These are phyloP conservation scores for Callithrix jacchus DNA, from an alignment of 2,113 vertebrate genomes.

Conservation along the genomic window DNA sequence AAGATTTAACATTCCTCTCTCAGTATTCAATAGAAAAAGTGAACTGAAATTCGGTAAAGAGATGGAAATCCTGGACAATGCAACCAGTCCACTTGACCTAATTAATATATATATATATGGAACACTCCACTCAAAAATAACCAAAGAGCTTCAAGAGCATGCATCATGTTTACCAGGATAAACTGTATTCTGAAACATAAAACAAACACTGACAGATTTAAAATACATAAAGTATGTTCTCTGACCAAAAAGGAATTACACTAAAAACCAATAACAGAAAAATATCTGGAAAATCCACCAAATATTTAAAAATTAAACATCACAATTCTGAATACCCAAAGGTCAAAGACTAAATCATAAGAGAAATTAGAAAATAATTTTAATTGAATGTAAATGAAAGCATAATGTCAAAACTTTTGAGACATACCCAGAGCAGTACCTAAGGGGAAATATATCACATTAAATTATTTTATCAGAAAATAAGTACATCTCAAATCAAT, in stretches of 20 bases:
- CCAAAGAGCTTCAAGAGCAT: not conserved
- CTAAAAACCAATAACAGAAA: not conserved
- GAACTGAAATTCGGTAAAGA: not conserved
- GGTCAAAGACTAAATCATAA: not conserved
- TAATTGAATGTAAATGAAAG: conserved; percentile 32
- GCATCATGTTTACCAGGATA: not conserved
- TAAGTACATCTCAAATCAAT: not conserved
- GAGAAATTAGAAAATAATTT: not conserved
- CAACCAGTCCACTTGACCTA: not conserved
- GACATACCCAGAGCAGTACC: not conserved
- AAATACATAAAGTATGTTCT: not conserved
- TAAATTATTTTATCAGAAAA: conserved; percentile 9
- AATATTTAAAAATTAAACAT: conserved; percentile 13
- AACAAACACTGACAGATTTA: not conserved
- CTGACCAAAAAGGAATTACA: not conserved
- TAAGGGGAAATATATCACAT: not conserved
- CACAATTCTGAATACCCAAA: not conserved
- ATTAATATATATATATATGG: not conserved
- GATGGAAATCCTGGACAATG: not conserved
- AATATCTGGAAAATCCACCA: not conserved
- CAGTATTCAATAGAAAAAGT: not conserved
- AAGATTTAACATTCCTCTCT: not conserved
- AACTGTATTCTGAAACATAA: not conserved
- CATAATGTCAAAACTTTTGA: not conserved
- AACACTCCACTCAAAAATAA: not conserved